Percentiles rank a stretch among this genome's conserved stretches.
Conservation (phyloP, 2,113 vertebrate species). For the Salminus brasiliensis region DNA sequence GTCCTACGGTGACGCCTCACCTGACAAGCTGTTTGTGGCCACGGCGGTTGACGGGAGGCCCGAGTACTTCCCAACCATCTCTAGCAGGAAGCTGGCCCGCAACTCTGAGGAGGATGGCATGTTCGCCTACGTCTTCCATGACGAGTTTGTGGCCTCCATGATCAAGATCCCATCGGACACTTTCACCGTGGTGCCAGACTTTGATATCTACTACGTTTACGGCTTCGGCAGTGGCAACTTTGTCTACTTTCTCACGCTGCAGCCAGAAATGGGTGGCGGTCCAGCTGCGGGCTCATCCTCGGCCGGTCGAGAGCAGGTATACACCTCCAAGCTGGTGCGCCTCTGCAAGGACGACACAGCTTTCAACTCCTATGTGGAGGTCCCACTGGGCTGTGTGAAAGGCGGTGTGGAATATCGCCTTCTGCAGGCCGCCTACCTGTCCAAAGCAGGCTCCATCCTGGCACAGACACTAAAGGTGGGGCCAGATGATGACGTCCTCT, state of each 20-base stretch:
- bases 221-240: constrained; percentile 97
- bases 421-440: constrained; percentile 93
- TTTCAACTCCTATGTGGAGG: constrained; percentile 97
- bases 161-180: constrained; percentile 98
- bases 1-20: constrained; percentile 89
- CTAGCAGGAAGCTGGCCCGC: constrained; percentile 92
- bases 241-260: constrained; percentile 95
- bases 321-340: constrained; percentile 95
- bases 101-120: constrained; percentile 97
- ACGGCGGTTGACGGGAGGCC: constrained; percentile 96
- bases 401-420: constrained; percentile 91
- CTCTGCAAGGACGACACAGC: constrained; percentile 95
- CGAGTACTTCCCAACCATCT: constrained; percentile 98
- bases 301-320: constrained; percentile 90
- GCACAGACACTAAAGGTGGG: constrained; percentile 84
- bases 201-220: constrained; percentile 98
- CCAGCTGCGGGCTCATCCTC: constrained; percentile 89
- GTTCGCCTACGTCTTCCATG: constrained; percentile 98
- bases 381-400: constrained; percentile 93
- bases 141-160: constrained; percentile 98
- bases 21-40: constrained; percentile 95
- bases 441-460: constrained; percentile 90
- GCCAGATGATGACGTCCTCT: constrained; percentile 91
- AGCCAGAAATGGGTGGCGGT: constrained; percentile 94
- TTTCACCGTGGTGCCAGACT: constrained; percentile 96